A percentile compares a stretch with the other conserved stretches of the same genome.
These are phyloP conservation scores for Ophioninae sp. DNA, from an alignment of 2,888 invertebrate genomes.

Conservation along the genomic window DNA sequence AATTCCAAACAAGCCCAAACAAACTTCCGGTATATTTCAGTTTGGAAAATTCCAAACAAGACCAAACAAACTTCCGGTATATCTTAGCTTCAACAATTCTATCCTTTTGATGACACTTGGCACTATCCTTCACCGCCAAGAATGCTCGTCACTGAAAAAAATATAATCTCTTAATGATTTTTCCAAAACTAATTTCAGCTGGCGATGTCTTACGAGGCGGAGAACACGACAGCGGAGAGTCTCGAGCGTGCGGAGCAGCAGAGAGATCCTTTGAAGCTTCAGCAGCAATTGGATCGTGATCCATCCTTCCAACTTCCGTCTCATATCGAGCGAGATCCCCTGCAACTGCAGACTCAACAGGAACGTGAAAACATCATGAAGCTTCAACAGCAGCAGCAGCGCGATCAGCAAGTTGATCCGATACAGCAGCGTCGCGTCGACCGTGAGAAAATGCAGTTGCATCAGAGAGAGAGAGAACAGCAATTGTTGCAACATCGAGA, in stretches of 20 bases:
- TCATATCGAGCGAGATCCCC: slow-evolving; percentile 62
- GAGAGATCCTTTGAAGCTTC: slow-evolving; percentile 62
- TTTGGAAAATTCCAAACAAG: background rate
- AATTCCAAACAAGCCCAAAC: background rate
- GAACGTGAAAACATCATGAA: slow-evolving; percentile 49
- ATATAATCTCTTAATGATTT: no score
- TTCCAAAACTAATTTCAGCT: slow-evolving; percentile 62
- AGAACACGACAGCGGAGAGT: slow-evolving; percentile 66
- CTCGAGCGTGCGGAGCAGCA: slow-evolving; percentile 65
- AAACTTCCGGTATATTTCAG: background rate
- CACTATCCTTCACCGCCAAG: no score
- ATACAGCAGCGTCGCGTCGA: slow-evolving; percentile 38
- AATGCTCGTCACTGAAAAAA: no score
- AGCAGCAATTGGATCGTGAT: slow-evolving; percentile 62
- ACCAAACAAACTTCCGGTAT: background rate
- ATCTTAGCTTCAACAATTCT: no score
- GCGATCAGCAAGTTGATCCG: slow-evolving; percentile 55
- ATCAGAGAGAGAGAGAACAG: slow-evolving; percentile 48
- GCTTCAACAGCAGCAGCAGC: slow-evolving; percentile 56
- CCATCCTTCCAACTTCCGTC: slow-evolving; percentile 60
- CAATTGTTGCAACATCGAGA: slow-evolving; percentile 49
- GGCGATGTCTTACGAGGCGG: slow-evolving; percentile 68
- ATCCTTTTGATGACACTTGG: no score
- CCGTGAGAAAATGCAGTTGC: slow-evolving; percentile 48
- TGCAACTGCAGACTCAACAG: slow-evolving; percentile 57